Conservation (phyloP, 2,797 vertebrate species). For the Psittacula echo region DNA sequence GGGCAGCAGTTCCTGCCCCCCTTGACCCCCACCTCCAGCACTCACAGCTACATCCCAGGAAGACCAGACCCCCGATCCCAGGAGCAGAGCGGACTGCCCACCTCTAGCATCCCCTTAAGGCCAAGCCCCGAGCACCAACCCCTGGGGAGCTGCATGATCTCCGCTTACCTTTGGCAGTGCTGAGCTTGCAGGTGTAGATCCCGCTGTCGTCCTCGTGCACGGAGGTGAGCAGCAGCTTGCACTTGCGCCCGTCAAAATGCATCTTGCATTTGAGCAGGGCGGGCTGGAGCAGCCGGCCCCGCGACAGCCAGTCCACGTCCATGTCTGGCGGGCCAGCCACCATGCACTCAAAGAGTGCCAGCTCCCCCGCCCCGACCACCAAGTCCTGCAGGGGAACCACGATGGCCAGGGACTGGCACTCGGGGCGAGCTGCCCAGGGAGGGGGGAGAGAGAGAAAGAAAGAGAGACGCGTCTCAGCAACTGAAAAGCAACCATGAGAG, state of each 20-base stretch:
- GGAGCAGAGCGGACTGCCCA: background rate
- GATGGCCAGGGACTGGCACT: slow-evolving; percentile 84
- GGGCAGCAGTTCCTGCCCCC: background rate
- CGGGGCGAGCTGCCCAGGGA: slow-evolving; percentile 79
- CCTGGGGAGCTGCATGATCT: background rate
- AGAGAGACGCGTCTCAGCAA: slow-evolving; percentile 75
- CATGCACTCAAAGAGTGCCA: slow-evolving; percentile 93
- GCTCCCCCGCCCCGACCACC: slow-evolving; percentile 92
- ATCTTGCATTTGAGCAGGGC: slow-evolving; percentile 98
- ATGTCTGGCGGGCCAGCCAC: slow-evolving; percentile 90
- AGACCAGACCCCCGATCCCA: background rate
- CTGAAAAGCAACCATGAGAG: slow-evolving; percentile 74
- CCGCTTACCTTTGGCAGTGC: slow-evolving; percentile 91
- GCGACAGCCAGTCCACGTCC: slow-evolving; percentile 96
- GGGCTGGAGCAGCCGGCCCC: slow-evolving; percentile 95
- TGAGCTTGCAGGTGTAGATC: slow-evolving; percentile 95
- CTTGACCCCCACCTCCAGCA: background rate
- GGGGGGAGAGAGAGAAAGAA: slow-evolving; percentile 43
- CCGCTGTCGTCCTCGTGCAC: slow-evolving; percentile 97
- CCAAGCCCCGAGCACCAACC: background rate
- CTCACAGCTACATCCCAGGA: background rate
- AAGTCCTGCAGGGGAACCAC: slow-evolving; percentile 89
- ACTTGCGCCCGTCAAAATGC: slow-evolving; percentile 95
- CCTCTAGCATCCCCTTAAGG: rapidly evolving
- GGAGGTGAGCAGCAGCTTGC: slow-evolving; percentile 93